Conservation (phyloP, 2,113 vertebrate species). For the Pollimyrus isidori region DNA sequence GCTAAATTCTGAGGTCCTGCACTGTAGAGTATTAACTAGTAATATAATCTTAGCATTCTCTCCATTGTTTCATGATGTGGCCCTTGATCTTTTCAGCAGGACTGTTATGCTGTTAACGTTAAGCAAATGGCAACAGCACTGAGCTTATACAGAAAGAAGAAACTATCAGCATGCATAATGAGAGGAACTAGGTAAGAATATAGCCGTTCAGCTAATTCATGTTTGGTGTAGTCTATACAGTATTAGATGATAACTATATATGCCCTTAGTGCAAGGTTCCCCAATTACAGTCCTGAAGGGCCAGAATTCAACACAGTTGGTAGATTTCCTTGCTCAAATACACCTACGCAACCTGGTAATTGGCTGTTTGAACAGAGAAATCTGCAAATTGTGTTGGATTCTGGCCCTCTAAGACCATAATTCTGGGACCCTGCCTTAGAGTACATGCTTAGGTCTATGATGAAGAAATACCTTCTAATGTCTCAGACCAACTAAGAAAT, state of each 20-base stretch:
- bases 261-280: not conserved
- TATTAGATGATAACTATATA: not conserved
- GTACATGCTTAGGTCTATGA: not conserved
- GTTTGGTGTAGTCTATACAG: not conserved
- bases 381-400: not conserved
- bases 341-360: not conserved
- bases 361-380: not conserved
- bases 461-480: conserved; percentile 40
- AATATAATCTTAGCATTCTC: not conserved
- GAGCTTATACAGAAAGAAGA: not conserved
- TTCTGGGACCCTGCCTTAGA: not conserved
- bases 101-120: not conserved
- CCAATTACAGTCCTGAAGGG: not conserved
- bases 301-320: not conserved
- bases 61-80: not conserved
- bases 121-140: not conserved
- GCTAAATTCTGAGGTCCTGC: not conserved
- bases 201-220: not conserved
- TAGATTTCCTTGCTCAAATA: not conserved
- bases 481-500: conserved; percentile 46
- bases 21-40: not conserved
- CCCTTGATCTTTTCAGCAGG: not conserved
- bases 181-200: not conserved
- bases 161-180: not conserved
- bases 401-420: not conserved